phyloP scores from a whole-genome alignment of 1,140 invertebrate genomes.

The Diachasmimorpha longicaudata region DNA sequence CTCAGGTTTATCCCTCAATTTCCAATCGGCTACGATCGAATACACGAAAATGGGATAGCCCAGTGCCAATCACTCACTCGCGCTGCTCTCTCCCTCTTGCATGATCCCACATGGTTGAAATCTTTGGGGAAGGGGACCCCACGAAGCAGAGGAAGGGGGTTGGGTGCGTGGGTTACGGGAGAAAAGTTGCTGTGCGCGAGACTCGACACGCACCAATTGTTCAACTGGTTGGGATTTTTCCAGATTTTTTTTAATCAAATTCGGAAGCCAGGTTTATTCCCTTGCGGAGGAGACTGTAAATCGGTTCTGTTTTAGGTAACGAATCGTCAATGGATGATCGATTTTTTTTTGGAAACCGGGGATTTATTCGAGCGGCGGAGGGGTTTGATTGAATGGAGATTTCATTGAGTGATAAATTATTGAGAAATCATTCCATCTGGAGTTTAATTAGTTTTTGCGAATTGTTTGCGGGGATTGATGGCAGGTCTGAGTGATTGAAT shows the following conservation, averaged over 20 bases:
- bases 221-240: background rate
- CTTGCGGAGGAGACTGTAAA: too few species aligned
- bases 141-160: too few species aligned
- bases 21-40: conserved; percentile 23
- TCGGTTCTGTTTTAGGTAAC: too few species aligned
- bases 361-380: too few species aligned
- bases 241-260: conserved; percentile 19
- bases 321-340: too few species aligned
- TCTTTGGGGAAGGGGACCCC: background rate
- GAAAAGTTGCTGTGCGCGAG: background rate
- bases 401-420: too few species aligned
- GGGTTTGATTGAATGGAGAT: too few species aligned
- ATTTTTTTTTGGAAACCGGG: too few species aligned
- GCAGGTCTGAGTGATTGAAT: too few species aligned
- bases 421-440: too few species aligned
- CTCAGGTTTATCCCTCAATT: conserved; percentile 22
- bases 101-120: background rate
- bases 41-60: conserved; percentile 21
- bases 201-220: background rate
- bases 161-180: background rate
- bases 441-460: too few species aligned
- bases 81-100: background rate
- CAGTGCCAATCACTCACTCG: conserved; percentile 4
- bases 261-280: conserved; percentile 21
- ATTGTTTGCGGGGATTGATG: too few species aligned